Conservation (phyloP, 2,888 invertebrate genomes). For the Bombylius major region DNA sequence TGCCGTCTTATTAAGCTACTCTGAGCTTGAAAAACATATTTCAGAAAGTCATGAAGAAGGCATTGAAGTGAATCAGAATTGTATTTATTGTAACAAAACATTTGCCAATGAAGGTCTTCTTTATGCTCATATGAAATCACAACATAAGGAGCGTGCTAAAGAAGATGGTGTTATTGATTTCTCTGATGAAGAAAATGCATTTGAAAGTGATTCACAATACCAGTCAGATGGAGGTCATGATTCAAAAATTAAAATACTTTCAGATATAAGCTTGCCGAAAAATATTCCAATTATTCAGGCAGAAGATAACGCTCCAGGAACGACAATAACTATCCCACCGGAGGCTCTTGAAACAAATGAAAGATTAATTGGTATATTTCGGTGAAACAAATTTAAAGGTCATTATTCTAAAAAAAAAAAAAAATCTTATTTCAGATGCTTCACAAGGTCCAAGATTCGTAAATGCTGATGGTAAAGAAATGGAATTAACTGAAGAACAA, state of each 20-base stretch:
- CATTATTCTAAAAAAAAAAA: background rate
- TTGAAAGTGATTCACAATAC: slow-evolving; percentile 22
- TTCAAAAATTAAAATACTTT: slow-evolving; percentile 41
- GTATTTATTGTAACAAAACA: slow-evolving; percentile 63
- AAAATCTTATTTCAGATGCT: background rate
- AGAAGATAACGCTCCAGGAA: slow-evolving; percentile 11
- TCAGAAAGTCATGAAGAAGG: slow-evolving; percentile 36
- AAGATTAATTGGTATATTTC: slow-evolving; percentile 18
- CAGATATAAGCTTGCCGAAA: slow-evolving; percentile 33
- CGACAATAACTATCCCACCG: slow-evolving; percentile 12
- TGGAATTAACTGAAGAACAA: slow-evolving; percentile 34
- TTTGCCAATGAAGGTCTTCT: slow-evolving; percentile 57
- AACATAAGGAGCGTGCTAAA: slow-evolving; percentile 51
- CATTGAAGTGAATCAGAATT: slow-evolving; percentile 40
- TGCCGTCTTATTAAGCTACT: slow-evolving; percentile 62
- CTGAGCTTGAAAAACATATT: slow-evolving; percentile 57
- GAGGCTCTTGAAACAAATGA: slow-evolving; percentile 22
- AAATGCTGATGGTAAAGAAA: slow-evolving; percentile 38
- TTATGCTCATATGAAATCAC: slow-evolving; percentile 55
- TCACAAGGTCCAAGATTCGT: slow-evolving; percentile 36
- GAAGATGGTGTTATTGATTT: slow-evolving; percentile 52
- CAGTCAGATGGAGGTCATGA: background rate
- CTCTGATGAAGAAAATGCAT: slow-evolving; percentile 33
- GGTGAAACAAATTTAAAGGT: too few relatives aligned
- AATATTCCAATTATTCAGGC: slow-evolving; percentile 16